A percentile compares a stretch with the other conserved stretches of the same genome.
These are phyloP conservation scores for Salvator merianae DNA, from an alignment of 2,113 vertebrate genomes.

Conservation along the genomic window DNA sequence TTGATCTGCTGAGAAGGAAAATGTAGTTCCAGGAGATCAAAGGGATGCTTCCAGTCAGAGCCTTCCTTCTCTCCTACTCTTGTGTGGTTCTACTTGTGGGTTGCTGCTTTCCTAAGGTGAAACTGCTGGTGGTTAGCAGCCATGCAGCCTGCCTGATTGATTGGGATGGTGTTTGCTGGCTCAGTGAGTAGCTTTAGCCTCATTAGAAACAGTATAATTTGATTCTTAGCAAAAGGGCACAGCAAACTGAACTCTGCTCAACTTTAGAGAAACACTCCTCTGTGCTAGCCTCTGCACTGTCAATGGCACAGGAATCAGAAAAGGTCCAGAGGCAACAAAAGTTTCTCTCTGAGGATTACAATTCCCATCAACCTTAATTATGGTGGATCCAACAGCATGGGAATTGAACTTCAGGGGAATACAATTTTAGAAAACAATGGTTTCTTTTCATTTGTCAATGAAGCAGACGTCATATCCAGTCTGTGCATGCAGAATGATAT, in stretches of 20 bases:
- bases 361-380: not conserved
- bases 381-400: not conserved
- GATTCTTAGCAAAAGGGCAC: not conserved
- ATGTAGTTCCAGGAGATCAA: too few relatives aligned
- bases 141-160: not conserved
- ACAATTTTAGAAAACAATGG: too few relatives aligned
- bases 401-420: too few relatives aligned
- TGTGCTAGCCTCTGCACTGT: not conserved
- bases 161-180: too few relatives aligned
- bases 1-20: too few relatives aligned
- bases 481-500: not conserved
- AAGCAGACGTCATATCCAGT: not conserved
- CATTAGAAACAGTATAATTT: not conserved
- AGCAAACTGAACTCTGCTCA: not conserved
- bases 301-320: not conserved
- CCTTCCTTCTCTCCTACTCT: too few relatives aligned
- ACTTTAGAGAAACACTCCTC: not conserved
- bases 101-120: too few relatives aligned
- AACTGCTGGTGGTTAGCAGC: not conserved
- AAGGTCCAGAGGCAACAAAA: too few relatives aligned
- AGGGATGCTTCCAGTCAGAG: not conserved
- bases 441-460: too few relatives aligned
- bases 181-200: not conserved
- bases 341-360: too few relatives aligned
- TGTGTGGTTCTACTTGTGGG: too few relatives aligned